phyloP scores from a whole-genome alignment of 2,888 invertebrate genomes.

The Ellobium chinense region DNA sequence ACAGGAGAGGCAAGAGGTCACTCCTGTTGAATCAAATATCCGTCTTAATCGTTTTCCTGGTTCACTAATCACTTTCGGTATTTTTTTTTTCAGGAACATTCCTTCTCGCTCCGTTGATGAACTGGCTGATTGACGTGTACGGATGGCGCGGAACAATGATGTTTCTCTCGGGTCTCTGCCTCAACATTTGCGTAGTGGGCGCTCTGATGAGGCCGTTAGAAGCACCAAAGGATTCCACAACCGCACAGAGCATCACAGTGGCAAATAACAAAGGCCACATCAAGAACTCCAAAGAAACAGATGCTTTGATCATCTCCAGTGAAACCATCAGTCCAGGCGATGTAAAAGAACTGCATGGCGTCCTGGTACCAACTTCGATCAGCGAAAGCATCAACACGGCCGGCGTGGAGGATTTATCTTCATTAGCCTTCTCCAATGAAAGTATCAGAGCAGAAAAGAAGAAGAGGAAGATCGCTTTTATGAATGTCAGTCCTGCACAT shows the following conservation, averaged over 20 bases:
- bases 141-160: slow-evolving; percentile 15
- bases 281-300: background rate
- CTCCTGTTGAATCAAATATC: too few species aligned
- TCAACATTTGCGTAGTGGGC: slow-evolving; percentile 1
- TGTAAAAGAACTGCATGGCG: background rate
- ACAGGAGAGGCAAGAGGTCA: too few species aligned
- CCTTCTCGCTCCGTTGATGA: background rate
- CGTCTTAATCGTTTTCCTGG: too few species aligned
- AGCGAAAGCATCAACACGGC: background rate
- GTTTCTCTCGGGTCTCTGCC: background rate
- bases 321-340: background rate
- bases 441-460: background rate
- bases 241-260: background rate
- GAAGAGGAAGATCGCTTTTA: background rate
- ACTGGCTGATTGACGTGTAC: background rate
- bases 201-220: background rate
- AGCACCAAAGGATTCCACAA: background rate
- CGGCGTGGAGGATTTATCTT: background rate
- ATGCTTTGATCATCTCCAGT: background rate
- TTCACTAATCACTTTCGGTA: too few species aligned
- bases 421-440: background rate
- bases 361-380: background rate
- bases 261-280: background rate
- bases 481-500: background rate
- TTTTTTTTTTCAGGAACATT: slow-evolving; percentile 10